These are phyloP conservation scores for Lates calcarifer DNA, from an alignment of 2,113 vertebrate genomes.

Conservation along the genomic window DNA sequence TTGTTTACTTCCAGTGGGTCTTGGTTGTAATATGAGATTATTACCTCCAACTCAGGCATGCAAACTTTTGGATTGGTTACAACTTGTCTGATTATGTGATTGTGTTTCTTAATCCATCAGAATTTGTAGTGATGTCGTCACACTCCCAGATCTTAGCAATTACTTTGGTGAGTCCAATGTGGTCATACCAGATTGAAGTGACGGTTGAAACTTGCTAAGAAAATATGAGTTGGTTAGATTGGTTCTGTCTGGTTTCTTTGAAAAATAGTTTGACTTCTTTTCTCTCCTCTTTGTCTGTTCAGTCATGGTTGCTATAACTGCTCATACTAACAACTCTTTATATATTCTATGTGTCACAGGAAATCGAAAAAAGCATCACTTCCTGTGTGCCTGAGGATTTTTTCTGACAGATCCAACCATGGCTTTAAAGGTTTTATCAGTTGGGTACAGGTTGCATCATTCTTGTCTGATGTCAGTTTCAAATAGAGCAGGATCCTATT, in stretches of 20 bases:
- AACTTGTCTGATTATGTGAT: background rate
- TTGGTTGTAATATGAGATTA: background rate
- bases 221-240: background rate
- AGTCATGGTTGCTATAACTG: background rate
- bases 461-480: slow-evolving; percentile 13
- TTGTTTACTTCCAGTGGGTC: background rate
- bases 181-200: background rate
- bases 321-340: background rate
- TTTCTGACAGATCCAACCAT: background rate
- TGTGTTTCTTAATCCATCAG: background rate
- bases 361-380: background rate
- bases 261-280: background rate
- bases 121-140: background rate
- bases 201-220: background rate
- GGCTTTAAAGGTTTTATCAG: slow-evolving; percentile 25
- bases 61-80: background rate
- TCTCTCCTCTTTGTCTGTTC: background rate
- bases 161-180: background rate
- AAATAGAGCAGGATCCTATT: background rate
- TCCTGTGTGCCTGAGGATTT: slow-evolving; percentile 8
- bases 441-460: slow-evolving; percentile 32
- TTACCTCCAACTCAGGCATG: background rate
- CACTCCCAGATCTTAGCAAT: background rate
- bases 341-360: background rate
- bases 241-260: background rate